Evolutionary conservation across 2,797 vertebrate genomes (phyloP), one percentile per base, ranked within the genome.

Genomic region (Lindbergichthys nudifrons): DNA sequence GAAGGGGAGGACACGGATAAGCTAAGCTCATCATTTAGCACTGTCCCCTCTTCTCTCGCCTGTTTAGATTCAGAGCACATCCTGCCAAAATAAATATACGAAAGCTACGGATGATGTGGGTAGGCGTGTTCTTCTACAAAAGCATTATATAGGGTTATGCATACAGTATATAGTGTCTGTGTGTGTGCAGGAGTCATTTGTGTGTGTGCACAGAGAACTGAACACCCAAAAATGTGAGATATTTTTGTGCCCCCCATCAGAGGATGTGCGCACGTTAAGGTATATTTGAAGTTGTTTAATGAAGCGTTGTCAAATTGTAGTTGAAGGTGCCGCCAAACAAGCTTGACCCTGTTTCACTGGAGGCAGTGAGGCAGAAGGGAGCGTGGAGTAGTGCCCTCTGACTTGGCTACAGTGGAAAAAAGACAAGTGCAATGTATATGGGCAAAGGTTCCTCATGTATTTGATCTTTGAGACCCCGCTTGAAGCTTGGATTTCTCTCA

Each of bases 271-370:
- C 77, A 82, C 67, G 81, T 92, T 94, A 92, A 94, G 93, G 86
- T 93, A 81, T 92, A 95, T 94, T 95, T 75, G 43, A 94, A 94
- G 92, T 85, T 53, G 90, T 86, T 92, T 92, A 95, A 94, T 95
- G 95, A 95, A 95, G 94, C 92, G 4, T 95, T 89, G 63, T 36
- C 84, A 89, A 89, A 93, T 91, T 81, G 82, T 87, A 85, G 81
- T 81, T 91, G 90, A 94, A 92, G 92, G 85, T 85, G 90, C 87
- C 51, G 81, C 92, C 91, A 93, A 93, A 94, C 87, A 84, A 90
- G 86, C 93, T 94, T 94, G 93, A 95, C 93, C 94, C 92, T 90
- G 86, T 96, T 95, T 94, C 89, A 93, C 64, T 89, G 84, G 89
- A 94, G 88, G 88, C 88, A 87, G 52, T 87, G 89, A 95, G 92